Percentiles rank a stretch among this genome's conserved stretches.
Conservation (phyloP, 2,888 invertebrate species). For the Nephrotoma flavescens region DNA sequence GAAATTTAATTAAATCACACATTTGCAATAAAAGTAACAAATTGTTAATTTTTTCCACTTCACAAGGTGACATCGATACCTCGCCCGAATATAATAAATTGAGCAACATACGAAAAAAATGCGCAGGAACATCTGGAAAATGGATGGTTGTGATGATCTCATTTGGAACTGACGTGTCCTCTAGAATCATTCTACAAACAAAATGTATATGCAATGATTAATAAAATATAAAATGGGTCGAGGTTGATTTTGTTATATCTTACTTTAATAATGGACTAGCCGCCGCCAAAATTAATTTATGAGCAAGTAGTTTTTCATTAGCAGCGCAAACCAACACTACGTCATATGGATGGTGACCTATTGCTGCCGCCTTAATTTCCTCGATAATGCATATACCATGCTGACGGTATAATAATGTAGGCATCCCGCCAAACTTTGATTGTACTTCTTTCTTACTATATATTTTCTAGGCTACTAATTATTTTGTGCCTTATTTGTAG, state of each 20-base stretch:
- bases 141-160: constrained; percentile 66
- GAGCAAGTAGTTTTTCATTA: constrained; percentile 65
- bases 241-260: background rate
- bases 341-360: constrained; percentile 74
- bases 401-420: constrained; percentile 85
- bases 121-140: constrained; percentile 67
- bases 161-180: constrained; percentile 47
- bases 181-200: constrained; percentile 51
- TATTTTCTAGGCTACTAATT: too few relatives aligned
- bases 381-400: constrained; percentile 85
- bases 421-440: constrained; percentile 35
- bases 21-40: constrained; percentile 70
- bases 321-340: constrained; percentile 75
- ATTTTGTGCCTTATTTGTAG: too few relatives aligned
- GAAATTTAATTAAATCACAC: constrained; percentile 29
- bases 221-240: background rate
- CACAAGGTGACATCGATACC: constrained; percentile 41
- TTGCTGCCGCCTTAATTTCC: constrained; percentile 78
- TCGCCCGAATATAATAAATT: constrained; percentile 78
- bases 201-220: constrained; percentile 11
- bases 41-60: constrained; percentile 70
- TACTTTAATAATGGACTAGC: constrained; percentile 72
- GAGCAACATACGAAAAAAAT: constrained; percentile 65
- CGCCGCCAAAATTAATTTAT: constrained; percentile 73
- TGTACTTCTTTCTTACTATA: too few relatives aligned